Evolutionary conservation across 2,797 vertebrate genomes (phyloP), one percentile per base, ranked within the genome.

Genomic region (Carcharodon carcharias): DNA sequence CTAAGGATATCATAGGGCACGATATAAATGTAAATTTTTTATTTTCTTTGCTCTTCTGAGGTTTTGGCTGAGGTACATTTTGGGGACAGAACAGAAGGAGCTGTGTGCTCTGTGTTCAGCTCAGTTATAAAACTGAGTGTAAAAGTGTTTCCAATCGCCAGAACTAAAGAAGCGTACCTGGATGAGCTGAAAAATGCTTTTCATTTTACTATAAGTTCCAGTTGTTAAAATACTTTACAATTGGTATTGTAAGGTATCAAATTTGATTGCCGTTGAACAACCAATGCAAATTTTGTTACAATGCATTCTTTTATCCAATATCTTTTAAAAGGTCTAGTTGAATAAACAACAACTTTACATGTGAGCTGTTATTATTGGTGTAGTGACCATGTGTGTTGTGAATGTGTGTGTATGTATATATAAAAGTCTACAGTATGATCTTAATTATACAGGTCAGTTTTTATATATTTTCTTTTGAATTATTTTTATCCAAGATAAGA

Each of bases 251-350:
- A 92, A 63, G 16, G 35, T 92, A n/a, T 92, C 56, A 63, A 31
- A 89, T 89, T 31, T 93, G 61, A n/a, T 93, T 65, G 91, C 61
- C n/a, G 40, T 40, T 89, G 65, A 89, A 89, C 54, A 40, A 93
- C 58, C 61, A 65, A 7, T 23, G 61, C 14, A 65, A 93, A 93
- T 40, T n/a, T 93, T 93, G n/a, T n/a, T 65, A 40, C 35, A 63
- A 65, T 40, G 16, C 35, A 92, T 92, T 92, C 4, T 92, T 65
- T n/a, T 89, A 58, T 89, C 54, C 35, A 31, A 35, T 61, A 56
- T 89, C 31, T 89, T 65, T 93, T 65, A 65, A 93, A 93, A 21
- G 61, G n/a, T 9, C 0, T 40, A 21, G 4, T 9, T 95, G 67
- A 95, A 73, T 54, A 50, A 73, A 54, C 73, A 95, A 35, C 40